phyloP scores from a whole-genome alignment of 1,140 invertebrate species.

The Acromyrmex heyeri region DNA sequence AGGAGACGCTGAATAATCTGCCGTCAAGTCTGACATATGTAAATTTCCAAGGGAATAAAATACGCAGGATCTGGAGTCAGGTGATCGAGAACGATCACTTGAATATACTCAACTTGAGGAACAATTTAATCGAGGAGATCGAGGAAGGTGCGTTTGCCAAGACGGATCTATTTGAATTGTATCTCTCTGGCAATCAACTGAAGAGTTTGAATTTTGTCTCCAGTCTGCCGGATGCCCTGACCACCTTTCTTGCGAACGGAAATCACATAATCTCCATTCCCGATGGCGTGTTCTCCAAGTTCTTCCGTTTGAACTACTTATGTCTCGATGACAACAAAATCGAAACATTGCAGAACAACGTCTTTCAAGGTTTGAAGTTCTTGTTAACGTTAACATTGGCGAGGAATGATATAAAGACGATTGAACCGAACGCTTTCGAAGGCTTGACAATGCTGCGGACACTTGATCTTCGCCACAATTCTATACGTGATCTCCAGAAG shows the following conservation, averaged over 20 bases:
- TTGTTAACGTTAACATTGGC: slow-evolving; percentile 64
- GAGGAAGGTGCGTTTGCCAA: slow-evolving; percentile 71
- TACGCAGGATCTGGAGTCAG: slow-evolving; percentile 52
- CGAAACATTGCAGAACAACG: slow-evolving; percentile 35
- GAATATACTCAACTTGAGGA: slow-evolving; percentile 61
- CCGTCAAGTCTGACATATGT: slow-evolving; percentile 68
- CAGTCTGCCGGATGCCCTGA: slow-evolving; percentile 70
- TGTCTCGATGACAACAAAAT: slow-evolving; percentile 73
- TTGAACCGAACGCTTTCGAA: slow-evolving; percentile 67
- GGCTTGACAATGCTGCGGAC: slow-evolving; percentile 58
- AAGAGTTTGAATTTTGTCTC: slow-evolving; percentile 65
- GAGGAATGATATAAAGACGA: slow-evolving; percentile 62
- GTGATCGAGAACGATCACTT: slow-evolving; percentile 75
- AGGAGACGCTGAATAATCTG: slow-evolving; percentile 75
- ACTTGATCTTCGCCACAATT: slow-evolving; percentile 70
- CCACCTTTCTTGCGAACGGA: slow-evolving; percentile 49
- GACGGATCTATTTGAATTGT: slow-evolving; percentile 67
- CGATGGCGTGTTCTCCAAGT: slow-evolving; percentile 51
- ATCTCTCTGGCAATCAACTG: slow-evolving; percentile 68
- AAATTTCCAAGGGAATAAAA: slow-evolving; percentile 65
- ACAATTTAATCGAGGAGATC: slow-evolving; percentile 73
- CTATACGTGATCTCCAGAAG: slow-evolving; percentile 55
- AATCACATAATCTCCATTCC: slow-evolving; percentile 72
- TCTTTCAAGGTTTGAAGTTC: slow-evolving; percentile 69
- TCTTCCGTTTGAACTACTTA: slow-evolving; percentile 65